These are phyloP conservation scores for Diloba caeruleocephala DNA, from an alignment of 2,888 invertebrate genomes.

Conservation along the genomic window DNA sequence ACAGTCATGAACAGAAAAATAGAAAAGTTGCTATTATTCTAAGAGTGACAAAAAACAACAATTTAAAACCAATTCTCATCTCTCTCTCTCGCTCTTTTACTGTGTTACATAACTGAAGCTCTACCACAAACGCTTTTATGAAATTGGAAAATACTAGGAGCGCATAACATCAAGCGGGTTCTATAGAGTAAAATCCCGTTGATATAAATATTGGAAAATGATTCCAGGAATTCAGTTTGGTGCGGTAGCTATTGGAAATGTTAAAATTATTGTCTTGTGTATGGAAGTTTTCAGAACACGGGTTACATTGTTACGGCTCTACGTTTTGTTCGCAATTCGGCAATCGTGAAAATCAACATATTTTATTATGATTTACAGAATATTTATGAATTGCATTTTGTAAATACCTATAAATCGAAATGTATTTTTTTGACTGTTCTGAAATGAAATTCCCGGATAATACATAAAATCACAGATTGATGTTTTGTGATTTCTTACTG, in stretches of 20 bases:
- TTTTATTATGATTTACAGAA: too few species aligned
- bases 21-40: too few species aligned
- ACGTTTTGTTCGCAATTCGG: too few species aligned
- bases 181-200: constrained; percentile 45
- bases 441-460: too few species aligned
- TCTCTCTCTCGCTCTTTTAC: not conserved
- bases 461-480: too few species aligned
- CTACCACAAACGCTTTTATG: constrained; percentile 48
- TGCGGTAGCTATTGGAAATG: constrained; percentile 45
- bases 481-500: too few species aligned
- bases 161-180: constrained; percentile 35
- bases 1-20: not conserved
- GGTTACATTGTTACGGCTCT: constrained; percentile 13
- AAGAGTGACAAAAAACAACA: too few species aligned
- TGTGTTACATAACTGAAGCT: constrained; percentile 5
- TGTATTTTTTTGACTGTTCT: too few species aligned
- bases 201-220: constrained; percentile 55
- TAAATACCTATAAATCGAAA: too few species aligned
- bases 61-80: not conserved
- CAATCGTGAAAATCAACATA: too few species aligned
- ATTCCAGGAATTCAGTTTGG: constrained; percentile 35
- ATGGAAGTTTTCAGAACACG: constrained; percentile 28
- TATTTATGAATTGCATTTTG: too few species aligned
- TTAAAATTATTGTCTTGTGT: constrained; percentile 49
- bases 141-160: constrained; percentile 54